Conservation (phyloP, 64 coral and sea anemone species). For the Dendronephthya gigantea region DNA sequence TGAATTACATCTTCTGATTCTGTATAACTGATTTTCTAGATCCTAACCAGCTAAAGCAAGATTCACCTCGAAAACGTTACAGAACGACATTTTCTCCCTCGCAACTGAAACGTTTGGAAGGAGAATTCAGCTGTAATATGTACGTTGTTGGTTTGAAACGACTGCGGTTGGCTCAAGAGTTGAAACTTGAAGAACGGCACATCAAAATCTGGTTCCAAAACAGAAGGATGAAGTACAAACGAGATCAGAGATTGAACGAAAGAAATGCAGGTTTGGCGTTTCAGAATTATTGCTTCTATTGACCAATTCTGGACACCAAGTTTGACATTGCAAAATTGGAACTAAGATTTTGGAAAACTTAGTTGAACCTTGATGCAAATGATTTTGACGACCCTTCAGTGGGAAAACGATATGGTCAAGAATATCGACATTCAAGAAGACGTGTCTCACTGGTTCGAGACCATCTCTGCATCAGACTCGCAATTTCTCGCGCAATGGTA, state of each 20-base stretch:
- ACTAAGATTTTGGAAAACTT: neutral
- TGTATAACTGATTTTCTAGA: neutral
- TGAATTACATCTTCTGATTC: too few species aligned
- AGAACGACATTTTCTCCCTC: slow-evolving; percentile 83
- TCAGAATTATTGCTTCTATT: neutral
- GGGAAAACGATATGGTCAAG: neutral
- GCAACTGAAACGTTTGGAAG: slow-evolving; percentile 80
- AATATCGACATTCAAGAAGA: neutral
- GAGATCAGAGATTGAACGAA: slow-evolving; percentile 22
- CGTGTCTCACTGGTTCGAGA: too few species aligned
- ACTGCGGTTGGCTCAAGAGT: slow-evolving; percentile 80
- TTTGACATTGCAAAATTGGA: too few species aligned
- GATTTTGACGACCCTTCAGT: too few species aligned
- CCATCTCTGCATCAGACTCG: too few species aligned
- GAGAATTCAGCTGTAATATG: slow-evolving; percentile 83
- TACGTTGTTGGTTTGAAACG: slow-evolving; percentile 96
- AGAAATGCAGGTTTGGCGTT: neutral
- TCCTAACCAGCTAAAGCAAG: neutral
- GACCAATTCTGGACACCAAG: neutral
- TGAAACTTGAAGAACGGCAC: slow-evolving; percentile 74
- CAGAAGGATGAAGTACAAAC: slow-evolving; percentile 92
- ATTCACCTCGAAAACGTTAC: slow-evolving; percentile 39
- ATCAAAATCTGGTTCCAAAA: slow-evolving; percentile 99
- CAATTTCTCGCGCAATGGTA: too few species aligned
- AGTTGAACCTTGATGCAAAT: neutral